Evolutionary conservation across 1,140 invertebrate genomes (phyloP).

Genomic region (Neodiprion lecontei): DNA sequence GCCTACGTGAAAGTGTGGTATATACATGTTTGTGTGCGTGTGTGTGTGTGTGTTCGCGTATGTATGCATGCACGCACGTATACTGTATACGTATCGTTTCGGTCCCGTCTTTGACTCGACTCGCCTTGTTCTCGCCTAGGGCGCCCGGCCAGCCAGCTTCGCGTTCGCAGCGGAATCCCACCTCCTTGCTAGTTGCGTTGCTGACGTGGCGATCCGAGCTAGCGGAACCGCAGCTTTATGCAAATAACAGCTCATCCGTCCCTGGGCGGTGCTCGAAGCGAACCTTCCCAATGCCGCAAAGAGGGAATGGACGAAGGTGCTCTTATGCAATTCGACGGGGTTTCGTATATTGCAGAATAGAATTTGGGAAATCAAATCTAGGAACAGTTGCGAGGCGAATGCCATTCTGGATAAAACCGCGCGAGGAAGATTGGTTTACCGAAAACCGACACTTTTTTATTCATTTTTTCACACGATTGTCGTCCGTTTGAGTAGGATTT

Average conservation of each 20-base stretch:
- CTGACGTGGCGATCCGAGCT: not conserved
- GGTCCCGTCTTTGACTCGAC: not conserved
- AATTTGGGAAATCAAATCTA: too few species aligned
- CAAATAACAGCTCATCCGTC: constrained; percentile 5
- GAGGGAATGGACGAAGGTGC: not conserved
- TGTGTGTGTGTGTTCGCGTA: too few species aligned
- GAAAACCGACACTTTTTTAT: too few species aligned
- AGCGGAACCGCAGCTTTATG: not conserved
- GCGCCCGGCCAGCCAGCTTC: not conserved
- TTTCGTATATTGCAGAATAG: too few species aligned
- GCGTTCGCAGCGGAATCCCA: too few species aligned
- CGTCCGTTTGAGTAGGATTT: too few species aligned
- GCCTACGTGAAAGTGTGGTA: constrained; percentile 31
- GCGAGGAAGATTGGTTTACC: too few species aligned
- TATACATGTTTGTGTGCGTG: not conserved
- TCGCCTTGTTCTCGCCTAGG: not conserved
- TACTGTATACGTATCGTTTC: not conserved
- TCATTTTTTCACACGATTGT: too few species aligned
- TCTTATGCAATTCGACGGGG: not conserved
- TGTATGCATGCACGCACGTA: not conserved
- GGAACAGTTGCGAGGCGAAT: too few species aligned
- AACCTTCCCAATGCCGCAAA: not conserved
- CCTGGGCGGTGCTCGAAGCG: not conserved
- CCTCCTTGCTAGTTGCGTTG: not conserved
- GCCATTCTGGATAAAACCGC: too few species aligned